Evolutionary conservation across 1,140 invertebrate genomes (phyloP).

Genomic region (Oncopodura yosiiana): DNA sequence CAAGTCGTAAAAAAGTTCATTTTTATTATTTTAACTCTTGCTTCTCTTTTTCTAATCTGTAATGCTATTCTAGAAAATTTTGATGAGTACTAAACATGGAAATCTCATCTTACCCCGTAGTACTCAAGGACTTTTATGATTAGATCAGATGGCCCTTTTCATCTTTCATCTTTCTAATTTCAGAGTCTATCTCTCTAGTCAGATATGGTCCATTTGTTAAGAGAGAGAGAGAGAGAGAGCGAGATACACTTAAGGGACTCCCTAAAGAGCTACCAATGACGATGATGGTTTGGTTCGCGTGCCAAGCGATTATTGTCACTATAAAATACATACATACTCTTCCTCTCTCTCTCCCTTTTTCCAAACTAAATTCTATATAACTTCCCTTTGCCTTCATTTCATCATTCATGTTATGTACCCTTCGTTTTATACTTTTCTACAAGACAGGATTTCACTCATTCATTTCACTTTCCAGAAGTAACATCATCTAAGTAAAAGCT

Average conservation of each 20-base stretch:
- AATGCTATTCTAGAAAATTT: not conserved
- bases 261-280: slow-evolving; percentile 19
- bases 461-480: too few relatives aligned
- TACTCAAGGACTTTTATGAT: not conserved
- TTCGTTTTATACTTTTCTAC: not conserved
- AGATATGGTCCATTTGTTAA: slow-evolving; percentile 15
- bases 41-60: not conserved
- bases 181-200: not conserved
- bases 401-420: slow-evolving; percentile 1
- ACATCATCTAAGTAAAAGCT: too few relatives aligned
- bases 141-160: not conserved
- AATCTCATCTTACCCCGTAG: not conserved
- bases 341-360: too few relatives aligned
- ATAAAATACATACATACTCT: too few relatives aligned
- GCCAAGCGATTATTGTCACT: too few relatives aligned
- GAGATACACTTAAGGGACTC: slow-evolving; percentile 28
- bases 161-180: not conserved
- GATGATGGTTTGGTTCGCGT: slow-evolving; percentile 16
- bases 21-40: too few relatives aligned
- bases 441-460: not conserved
- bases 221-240: too few relatives aligned
- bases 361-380: not conserved
- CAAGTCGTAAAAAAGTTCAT: too few relatives aligned
- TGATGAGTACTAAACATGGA: not conserved
- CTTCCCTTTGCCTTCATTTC: not conserved